Base-by-base conservation (phyloP, 2,113 vertebrate species). In the Hippocampus guttulatus region DNA sequence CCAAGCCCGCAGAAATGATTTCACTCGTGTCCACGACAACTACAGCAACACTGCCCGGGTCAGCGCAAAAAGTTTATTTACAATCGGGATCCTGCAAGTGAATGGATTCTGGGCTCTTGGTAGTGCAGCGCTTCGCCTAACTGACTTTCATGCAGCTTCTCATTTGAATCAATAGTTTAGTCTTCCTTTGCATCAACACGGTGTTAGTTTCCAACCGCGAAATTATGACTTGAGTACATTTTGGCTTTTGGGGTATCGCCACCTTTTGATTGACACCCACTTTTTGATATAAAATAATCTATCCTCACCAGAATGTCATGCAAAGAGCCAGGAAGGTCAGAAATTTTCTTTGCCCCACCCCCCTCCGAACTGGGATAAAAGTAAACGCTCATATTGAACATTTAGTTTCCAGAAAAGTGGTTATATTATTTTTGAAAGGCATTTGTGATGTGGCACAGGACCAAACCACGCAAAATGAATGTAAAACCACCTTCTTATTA, bases 1-100 rank as follows among this genome's bases (percentile, higher is more conserved):
- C 87, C 87, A 88, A 89, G 84, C 65, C 86, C 73, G 27, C 76
- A 45, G 71, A 76, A 84, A 79, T 69, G 25, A 69, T 79, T 81
- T 74, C 21, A 51, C 76, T 81, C 77, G 62, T 85, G 84, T 89
- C 84, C 84, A 83, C 79, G 81, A 75, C 70, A 73, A 83, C 79
- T 75, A 9, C 64, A 27, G 23, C 23, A 75, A 78, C 79, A 63
- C 65, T 5, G 12, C 75, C 20, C 25, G 25, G 30, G 27, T 30
- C 8, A 30, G 25, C 18, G 15, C 27, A 18, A 61, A 38, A 33
- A 10, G 58, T 14, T 33, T 18, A 54, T 54, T 54, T n/a, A 21
- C 21, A 15, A 54, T 21, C n/a, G 21, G 52, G 21, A 54, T 55
- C 52, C 21, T 3, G n/a, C n/a, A n/a, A 52, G 8, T 55, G 52